Evolutionary conservation across 2,113 vertebrate genomes (phyloP), one percentile per base, ranked within the genome.

Genomic region (Podarcis raffonei): DNA sequence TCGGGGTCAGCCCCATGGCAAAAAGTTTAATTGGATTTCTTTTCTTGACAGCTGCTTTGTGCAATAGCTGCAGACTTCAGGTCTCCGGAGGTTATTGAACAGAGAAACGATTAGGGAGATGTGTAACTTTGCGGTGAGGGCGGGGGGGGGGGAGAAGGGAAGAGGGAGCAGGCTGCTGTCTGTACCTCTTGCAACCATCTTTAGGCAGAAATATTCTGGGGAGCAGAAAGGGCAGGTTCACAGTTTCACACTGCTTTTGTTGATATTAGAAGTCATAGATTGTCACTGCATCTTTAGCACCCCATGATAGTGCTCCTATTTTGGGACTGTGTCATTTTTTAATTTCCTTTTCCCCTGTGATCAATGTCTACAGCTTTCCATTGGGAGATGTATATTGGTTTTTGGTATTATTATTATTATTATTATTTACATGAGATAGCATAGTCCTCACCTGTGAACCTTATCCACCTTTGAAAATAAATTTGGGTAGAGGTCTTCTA

Each of bases 11-110:
- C 13, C 84, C 48, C 13, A 53, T 37, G 65, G 80, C 32, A 77
- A 83, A 87, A 83, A 78, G 32, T 71, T 76, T 69, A 86, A 90
- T 83, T 69, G 84, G 79, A 69, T 86, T 86, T 90, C 69, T 87
- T 77, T 59, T 77, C 71, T 77, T 62, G 84, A 87, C 27, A 77
- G 72, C 79, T 32, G 25, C 62, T 71, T 86, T 76, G 35, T 68
- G 65, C 72, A 68, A 9, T 16, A 57, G n/a, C 32, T 68, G 79
- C 25, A 86, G 59, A 68, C 6, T 86, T 76, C 42, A 30, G 39
- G n/a, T 86, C 83, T 82, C 59, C 16, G 27, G 62, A 84, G 78
- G 65, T 37, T 76, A 48, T 86, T 86, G 35, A 59, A 81, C 25
- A 76, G 84, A 6, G 57, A 83, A 39, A 11, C 18, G 32, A 84